Percentiles rank a stretch among this genome's conserved stretches.
Conservation (phyloP, 2,113 vertebrate species). For the Rhynchomys soricoides region DNA sequence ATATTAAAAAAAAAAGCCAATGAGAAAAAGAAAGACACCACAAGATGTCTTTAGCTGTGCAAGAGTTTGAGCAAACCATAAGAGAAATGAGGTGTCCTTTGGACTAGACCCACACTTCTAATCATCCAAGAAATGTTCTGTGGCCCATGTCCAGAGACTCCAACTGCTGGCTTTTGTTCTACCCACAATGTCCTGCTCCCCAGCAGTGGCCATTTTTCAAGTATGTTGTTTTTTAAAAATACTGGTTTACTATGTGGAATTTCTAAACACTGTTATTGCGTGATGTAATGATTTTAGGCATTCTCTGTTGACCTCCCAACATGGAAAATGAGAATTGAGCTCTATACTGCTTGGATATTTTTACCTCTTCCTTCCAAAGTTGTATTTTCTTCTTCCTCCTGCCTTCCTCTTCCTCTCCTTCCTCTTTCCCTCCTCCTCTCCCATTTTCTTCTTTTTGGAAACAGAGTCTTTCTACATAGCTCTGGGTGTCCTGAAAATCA, state of each 20-base stretch:
- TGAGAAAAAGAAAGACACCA: not conserved
- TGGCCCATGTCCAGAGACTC: not conserved
- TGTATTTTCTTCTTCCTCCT: not conserved
- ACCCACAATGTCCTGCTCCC: not conserved
- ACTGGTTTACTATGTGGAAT: not conserved
- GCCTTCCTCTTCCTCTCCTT: not conserved
- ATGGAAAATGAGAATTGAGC: conserved; percentile 32
- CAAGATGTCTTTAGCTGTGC: not conserved
- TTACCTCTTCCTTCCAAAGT: not conserved
- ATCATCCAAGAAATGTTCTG: not conserved
- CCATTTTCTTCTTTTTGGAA: not conserved
- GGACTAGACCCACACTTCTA: not conserved
- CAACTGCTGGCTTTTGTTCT: not conserved
- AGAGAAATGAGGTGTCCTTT: not conserved
- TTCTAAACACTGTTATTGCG: not conserved
- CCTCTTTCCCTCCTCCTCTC: no score
- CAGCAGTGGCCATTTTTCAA: conserved; percentile 14
- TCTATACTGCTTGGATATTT: not conserved
- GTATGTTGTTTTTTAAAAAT: not conserved
- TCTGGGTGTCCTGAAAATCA: not conserved
- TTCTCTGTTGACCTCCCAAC: not conserved
- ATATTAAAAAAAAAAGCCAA: not conserved
- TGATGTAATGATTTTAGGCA: conserved; percentile 30
- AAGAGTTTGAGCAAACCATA: not conserved
- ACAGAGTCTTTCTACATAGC: not conserved